Conservation (phyloP, 2,113 vertebrate genomes). For the Sceloporus tristichus region DNA sequence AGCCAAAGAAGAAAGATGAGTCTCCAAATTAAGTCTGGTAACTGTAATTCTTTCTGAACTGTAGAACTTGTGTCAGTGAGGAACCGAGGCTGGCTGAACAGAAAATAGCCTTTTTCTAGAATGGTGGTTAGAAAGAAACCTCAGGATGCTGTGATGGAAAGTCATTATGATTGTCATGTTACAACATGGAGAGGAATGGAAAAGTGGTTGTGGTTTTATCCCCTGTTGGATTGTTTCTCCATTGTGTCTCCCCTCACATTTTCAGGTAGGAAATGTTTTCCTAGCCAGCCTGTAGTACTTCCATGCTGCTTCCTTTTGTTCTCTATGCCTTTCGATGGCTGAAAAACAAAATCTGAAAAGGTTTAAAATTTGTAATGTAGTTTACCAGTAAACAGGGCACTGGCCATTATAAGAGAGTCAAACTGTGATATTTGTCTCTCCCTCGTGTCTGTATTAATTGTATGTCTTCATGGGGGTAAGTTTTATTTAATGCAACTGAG, state of each 20-base stretch:
- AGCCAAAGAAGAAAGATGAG: conserved; percentile 58
- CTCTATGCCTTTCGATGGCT: neutral
- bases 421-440: neutral
- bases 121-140: conserved; percentile 62
- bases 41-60: conserved; percentile 60
- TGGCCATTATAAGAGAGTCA: neutral
- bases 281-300: conserved; percentile 34
- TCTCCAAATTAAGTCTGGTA: conserved; percentile 56
- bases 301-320: neutral
- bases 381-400: neutral
- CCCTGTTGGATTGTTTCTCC: conserved; percentile 22
- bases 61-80: conserved; percentile 26
- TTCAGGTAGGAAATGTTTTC: conserved; percentile 29
- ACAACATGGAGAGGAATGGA: conserved; percentile 20
- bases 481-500: neutral
- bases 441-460: neutral
- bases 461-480: neutral
- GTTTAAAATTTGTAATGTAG: neutral
- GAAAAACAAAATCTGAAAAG: conserved; percentile 14
- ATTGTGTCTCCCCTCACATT: neutral
- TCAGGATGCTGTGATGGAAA: conserved; percentile 45
- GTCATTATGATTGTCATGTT: conserved; percentile 53
- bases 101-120: conserved; percentile 47
- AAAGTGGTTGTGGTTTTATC: conserved; percentile 29
- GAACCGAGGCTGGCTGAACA: conserved; percentile 41